Evolutionary conservation across 64 coral and sea anemone species (phyloP), one percentile per base, ranked within the genome.

Genomic region (Porites lutea): DNA sequence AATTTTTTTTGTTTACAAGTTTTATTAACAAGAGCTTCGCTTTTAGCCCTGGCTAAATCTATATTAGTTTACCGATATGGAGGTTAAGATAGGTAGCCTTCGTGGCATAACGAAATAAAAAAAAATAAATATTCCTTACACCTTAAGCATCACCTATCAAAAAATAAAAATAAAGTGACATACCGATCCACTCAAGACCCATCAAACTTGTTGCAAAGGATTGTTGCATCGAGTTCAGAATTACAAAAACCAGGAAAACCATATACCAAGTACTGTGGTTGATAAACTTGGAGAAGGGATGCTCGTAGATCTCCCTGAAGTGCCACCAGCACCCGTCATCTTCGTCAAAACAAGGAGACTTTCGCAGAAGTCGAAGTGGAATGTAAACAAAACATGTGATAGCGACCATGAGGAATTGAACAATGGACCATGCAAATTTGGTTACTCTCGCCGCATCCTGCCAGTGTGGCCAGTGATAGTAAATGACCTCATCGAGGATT

Each of bases 251-350:
- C 6, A 91, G 76, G 63, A 91, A 91, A 19, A 74, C 51, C 22
- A 82, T 4, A 50, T 82, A 91, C 22, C 55, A 81, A 15, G 47
- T 71, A 6, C 64, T 82, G 52, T 91, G 89, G 65, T 81, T 91
- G 62, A 91, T 66, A 61, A 91, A 91, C 89, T 91, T 91, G 49
- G 69, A 70, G 44, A 72, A 91, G 1, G 89, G 89, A 58, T 83
- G 60, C 16, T 83, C 79, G 45, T 65, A 83, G 14, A n/a, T 19
- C 45, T 49, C 37, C 62, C 79, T 63, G 47, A 83, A 48, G 0
- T 4, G 0, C 43, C 53, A 15, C 10, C 21, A 82, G 37, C 59
- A 8, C 8, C 14, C 18, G 2, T 7, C 16, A 47, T 65, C 44
- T 18, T 48, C 3, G 2, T 46, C 23, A 43, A 15, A 19, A 44